phyloP scores from a whole-genome alignment of 2,888 invertebrate genomes.

The Sinopyrophorus schimmeli region DNA sequence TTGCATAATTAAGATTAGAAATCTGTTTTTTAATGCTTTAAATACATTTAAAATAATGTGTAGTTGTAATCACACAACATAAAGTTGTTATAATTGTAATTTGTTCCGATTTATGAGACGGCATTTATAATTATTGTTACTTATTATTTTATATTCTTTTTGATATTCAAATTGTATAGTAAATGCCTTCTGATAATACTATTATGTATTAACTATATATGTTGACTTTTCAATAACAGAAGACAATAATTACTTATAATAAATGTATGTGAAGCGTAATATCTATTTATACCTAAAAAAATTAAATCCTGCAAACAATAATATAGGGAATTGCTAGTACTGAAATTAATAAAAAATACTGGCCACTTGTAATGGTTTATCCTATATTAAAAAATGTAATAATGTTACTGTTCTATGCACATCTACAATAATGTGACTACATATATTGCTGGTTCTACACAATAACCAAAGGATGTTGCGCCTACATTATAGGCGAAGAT shows the following conservation, averaged over 20 bases:
- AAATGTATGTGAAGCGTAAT: constrained; percentile 40
- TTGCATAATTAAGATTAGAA: constrained; percentile 27
- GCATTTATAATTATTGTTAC: constrained; percentile 25
- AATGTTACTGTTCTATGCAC: too few species aligned
- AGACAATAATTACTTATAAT: constrained; percentile 54
- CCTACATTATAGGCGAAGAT: too few species aligned
- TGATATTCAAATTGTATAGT: constrained; percentile 31
- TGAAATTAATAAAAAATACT: too few species aligned
- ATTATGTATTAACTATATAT: constrained; percentile 48
- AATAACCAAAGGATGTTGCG: too few species aligned
- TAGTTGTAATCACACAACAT: constrained; percentile 19
- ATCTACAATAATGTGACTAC: too few species aligned
- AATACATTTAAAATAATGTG: constrained; percentile 32
- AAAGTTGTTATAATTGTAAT: constrained; percentile 29
- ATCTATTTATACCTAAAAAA: too few species aligned
- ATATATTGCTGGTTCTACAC: too few species aligned
- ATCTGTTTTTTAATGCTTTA: constrained; percentile 44
- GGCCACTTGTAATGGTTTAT: too few species aligned
- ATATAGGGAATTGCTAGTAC: too few species aligned
- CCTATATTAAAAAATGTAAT: too few species aligned
- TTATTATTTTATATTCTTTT: constrained; percentile 15
- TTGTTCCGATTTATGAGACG: constrained; percentile 26
- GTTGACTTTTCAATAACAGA: constrained; percentile 57
- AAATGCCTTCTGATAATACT: constrained; percentile 43
- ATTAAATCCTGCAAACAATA: too few species aligned